Conservation (phyloP, 2,888 invertebrate species). For the Leistus spinibarbis region DNA sequence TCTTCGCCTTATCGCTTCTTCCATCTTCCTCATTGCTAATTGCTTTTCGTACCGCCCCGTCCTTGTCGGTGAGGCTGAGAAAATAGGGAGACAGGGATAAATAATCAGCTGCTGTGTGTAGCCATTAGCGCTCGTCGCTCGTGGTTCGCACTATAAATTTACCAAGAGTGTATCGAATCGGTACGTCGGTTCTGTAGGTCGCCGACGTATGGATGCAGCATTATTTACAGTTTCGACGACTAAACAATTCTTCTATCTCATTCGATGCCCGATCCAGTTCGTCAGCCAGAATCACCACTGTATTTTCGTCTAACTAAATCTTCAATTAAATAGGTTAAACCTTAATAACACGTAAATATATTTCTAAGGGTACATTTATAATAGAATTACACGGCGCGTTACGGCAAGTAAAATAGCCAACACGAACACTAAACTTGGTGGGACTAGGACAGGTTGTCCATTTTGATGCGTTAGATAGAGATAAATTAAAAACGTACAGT, state of each 20-base stretch:
- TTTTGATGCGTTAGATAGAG: too few relatives aligned
- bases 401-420: too few relatives aligned
- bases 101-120: conserved; percentile 51
- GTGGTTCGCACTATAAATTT: conserved; percentile 53
- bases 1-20: conserved; percentile 46
- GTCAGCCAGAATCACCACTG: too few relatives aligned
- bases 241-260: neutral
- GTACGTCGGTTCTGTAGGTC: neutral
- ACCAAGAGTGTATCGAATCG: conserved; percentile 45
- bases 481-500: too few relatives aligned
- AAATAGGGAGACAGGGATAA: conserved; percentile 43
- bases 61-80: conserved; percentile 41
- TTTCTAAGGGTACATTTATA: too few relatives aligned
- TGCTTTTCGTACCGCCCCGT: conserved; percentile 46
- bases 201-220: neutral
- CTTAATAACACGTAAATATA: too few relatives aligned
- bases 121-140: conserved; percentile 49
- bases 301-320: too few relatives aligned
- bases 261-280: too few relatives aligned
- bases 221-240: neutral
- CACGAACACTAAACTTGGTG: too few relatives aligned
- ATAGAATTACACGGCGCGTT: too few relatives aligned
- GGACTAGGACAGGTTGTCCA: too few relatives aligned
- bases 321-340: too few relatives aligned
- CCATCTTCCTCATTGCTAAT: conserved; percentile 47